Base-by-base conservation (phyloP, 2,797 vertebrate genomes). In the Enteromius anoplus region DNA sequence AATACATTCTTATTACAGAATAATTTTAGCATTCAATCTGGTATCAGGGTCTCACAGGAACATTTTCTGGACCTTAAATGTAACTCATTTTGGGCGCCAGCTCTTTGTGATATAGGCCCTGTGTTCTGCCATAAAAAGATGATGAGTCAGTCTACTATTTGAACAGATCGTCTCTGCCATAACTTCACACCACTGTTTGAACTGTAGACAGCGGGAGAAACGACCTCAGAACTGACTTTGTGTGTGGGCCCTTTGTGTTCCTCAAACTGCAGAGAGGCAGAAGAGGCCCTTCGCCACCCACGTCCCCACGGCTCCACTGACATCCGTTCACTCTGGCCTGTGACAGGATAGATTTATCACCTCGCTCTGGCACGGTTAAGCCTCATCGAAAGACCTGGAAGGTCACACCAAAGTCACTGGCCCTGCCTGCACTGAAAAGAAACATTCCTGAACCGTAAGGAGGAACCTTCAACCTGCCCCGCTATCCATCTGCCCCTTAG, bases 171-270 rank as follows among this genome's bases (percentile, higher is more conserved):
- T 93, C 90, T 91, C 92, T 91, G 90, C 93, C 90, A 88, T 92
- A 92, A 92, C 94, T 94, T 95, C 95, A 94, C 94, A 95, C 95
- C 94, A 94, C 94, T 94, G 95, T 94, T 95, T 96, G 91, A 93
- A 94, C 92, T 88, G 86, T 79, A 93, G 94, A 96, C 93, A 83
- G 82, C 75, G 15, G 23, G 45, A 68, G 47, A 78, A 66, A 34
- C 23, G 17, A 76, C 58, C 82, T 75, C 55, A 47, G 55, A 71
- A 62, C 75, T 82, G 72, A 19, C 66, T 87, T 66, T 88, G 87
- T 90, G 88, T 87, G 88, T 88, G 88, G 89, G 78, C 84, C 81
- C 70, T 80, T 71, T 84, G 86, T 86, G 82, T 60, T 71, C 71
- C 51, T 80, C 60, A 71, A 62, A 62, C 75, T 77, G 68, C 65